phyloP scores from a whole-genome alignment of 2,113 vertebrate genomes.

The western clawed frog (Xenopus tropicalis) region UCB_Xtro_10.0 CM004446.2:120521001-120521500 shows the following conservation, averaged over 20 bases:
- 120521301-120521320: conserved; percentile 69
- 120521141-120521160: conserved; percentile 47
- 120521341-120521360: conserved; percentile 53
- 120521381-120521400: background rate
- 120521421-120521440: conserved; percentile 16
- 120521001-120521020: too few species aligned
- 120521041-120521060: too few species aligned
- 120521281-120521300: conserved; percentile 24
- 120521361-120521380: background rate
- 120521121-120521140: background rate
- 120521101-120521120: background rate
- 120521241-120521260: conserved; percentile 7
- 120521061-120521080: too few species aligned
- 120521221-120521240: conserved; percentile 48
- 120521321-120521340: conserved; percentile 74
- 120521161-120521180: conserved; percentile 49
- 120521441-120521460: conserved; percentile 23
- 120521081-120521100: background rate
- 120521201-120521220: conserved; percentile 85
- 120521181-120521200: conserved; percentile 61
- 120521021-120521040: too few species aligned
- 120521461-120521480: conserved; percentile 58
- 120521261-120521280: conserved; percentile 1
- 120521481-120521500: conserved; percentile 68
- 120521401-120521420: background rate